A percentile compares a stretch with the other conserved stretches of the same genome.
Conservation (phyloP, 2,888 invertebrate species). For the Trissoscelio sp. region DNA sequence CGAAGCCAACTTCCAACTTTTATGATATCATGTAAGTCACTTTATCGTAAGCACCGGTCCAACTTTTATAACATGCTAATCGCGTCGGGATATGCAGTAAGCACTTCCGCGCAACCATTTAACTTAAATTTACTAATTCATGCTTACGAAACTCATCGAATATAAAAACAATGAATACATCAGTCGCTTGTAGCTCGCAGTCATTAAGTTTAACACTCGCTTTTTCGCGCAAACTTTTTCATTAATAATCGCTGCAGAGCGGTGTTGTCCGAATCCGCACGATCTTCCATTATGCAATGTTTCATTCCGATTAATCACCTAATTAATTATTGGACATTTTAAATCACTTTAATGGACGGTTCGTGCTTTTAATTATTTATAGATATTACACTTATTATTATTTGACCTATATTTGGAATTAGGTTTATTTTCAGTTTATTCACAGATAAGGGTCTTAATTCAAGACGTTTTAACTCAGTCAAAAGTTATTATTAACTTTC, state of each 20-base stretch:
- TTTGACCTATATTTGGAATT: no score
- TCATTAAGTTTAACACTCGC: slow-evolving; percentile 31
- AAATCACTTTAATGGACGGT: background rate
- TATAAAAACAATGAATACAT: slow-evolving; percentile 66
- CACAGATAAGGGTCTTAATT: no score
- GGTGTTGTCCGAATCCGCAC: background rate
- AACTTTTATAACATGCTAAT: slow-evolving; percentile 69
- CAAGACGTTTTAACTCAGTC: no score
- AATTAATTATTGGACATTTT: slow-evolving; percentile 5
- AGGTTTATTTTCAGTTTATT: no score
- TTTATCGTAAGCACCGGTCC: slow-evolving; percentile 60
- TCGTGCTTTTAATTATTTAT: no score
- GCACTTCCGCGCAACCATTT: slow-evolving; percentile 56
- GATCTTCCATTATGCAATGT: background rate
- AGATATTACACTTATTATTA: no score
- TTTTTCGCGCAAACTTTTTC: slow-evolving; percentile 36
- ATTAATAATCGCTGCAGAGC: slow-evolving; percentile 8
- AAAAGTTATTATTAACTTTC: no score
- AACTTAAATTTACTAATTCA: slow-evolving; percentile 65
- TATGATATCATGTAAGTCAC: slow-evolving; percentile 67
- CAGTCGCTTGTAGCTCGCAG: slow-evolving; percentile 19
- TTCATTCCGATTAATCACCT: slow-evolving; percentile 6
- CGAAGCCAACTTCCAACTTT: slow-evolving; percentile 53
- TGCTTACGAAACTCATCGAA: slow-evolving; percentile 50
- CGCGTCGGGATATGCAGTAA: slow-evolving; percentile 48